These are phyloP conservation scores for Aegithalos caudatus DNA, from an alignment of 2,113 vertebrate genomes.

Conservation along the genomic window DNA sequence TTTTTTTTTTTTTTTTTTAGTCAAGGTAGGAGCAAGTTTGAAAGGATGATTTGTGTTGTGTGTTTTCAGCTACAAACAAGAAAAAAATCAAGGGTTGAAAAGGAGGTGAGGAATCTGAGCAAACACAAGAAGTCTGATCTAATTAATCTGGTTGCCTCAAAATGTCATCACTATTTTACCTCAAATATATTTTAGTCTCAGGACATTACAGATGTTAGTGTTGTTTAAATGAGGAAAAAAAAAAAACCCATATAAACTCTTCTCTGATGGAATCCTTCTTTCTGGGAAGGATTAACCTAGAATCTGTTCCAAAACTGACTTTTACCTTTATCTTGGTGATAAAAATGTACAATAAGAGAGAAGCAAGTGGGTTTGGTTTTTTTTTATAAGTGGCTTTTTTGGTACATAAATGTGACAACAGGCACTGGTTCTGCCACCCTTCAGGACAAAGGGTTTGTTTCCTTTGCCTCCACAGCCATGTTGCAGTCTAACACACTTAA, in stretches of 20 bases:
- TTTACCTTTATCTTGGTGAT: neutral
- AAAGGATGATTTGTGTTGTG: conserved; percentile 15
- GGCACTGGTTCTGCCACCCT: neutral
- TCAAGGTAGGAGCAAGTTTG: conserved; percentile 19
- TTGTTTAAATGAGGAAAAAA: neutral
- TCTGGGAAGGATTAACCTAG: neutral
- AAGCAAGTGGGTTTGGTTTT: neutral
- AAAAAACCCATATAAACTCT: fast-evolving
- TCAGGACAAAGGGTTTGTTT: neutral
- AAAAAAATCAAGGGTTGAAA: neutral
- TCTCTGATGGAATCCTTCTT: neutral
- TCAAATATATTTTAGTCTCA: neutral
- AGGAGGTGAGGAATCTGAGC: neutral
- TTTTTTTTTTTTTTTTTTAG: neutral
- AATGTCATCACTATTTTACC: neutral
- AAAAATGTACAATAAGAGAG: neutral
- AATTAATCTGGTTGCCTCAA: neutral
- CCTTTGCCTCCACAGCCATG: neutral
- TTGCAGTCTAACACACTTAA: too few species aligned
- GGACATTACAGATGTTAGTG: neutral
- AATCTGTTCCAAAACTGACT: neutral
- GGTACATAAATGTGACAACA: neutral
- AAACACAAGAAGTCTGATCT: neutral
- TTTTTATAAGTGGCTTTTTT: neutral
- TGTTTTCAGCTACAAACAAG: neutral